Evolutionary conservation across 2,888 invertebrate genomes (phyloP), one percentile per base, ranked within the genome.

Genomic region (Sminthurinus aureus): DNA sequence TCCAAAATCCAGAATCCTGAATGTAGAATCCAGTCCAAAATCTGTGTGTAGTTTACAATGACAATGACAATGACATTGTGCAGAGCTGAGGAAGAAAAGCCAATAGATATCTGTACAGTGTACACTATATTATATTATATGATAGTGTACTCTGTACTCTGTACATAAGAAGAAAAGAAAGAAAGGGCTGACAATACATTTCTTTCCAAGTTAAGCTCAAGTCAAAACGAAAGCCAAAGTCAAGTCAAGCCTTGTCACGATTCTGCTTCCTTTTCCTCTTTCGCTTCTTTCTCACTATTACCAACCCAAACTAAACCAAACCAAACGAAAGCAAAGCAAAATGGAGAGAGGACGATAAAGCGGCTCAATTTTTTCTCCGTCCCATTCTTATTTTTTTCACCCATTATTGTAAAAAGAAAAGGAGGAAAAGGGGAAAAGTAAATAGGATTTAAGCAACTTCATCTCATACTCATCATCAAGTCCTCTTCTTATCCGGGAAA

Each of bases 381-480:
- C 18, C 6, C 11, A 3, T 18, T 51, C 12, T 50, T 50, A 26
- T 26, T 51, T 50, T 51, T 75, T 52, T 22, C 51, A 52, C 6
- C 76, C 58, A 52, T 76, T 51, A 76, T 71, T 71, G 4, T 24
- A 71, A 13, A 58, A 18, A 71, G 71, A 2, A 15, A 71, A 24
- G 24, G 24, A 71, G 71, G 22, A 71, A 71, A 71, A 24, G 24
- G 71, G 71, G 22, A 24, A 71, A 26, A 71, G 71, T 71, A 71
- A 71, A 71, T 71, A 71, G 71, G 71, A 71, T 76, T 51, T 76
- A 52, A 52, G 75, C 75, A 75, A 51, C 75, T 51, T 75, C 50
- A 76, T 76, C 58, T 76, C 52, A 26, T 38, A 3, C 64, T 64
- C 64, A 22, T 73, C 73, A 8, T 51, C 50, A 38, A 38, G 38